Evolutionary conservation across 2,888 invertebrate genomes (phyloP), one percentile per base, ranked within the genome.

Genomic region (Drosophila monieri): DNA sequence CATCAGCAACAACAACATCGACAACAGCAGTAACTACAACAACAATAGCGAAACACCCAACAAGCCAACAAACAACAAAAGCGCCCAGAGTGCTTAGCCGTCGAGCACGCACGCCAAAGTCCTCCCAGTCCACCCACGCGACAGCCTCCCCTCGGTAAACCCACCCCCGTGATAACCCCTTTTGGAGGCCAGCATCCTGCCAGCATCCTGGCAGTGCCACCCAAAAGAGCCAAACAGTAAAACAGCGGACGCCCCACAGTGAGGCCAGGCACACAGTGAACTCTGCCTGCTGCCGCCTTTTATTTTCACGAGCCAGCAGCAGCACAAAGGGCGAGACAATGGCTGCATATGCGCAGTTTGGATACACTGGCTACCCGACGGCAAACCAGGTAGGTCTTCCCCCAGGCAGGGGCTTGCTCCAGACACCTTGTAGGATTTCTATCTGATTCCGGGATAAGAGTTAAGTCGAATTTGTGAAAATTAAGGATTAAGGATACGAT

Each of bases 281-380:
- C 44, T 43, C 72, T 39, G 37, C 21, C 21, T 23, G 4, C 21
- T 35, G 27, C 27, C 52, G 18, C 14, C 21, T 37, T 23, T 65
- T 18, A 41, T 41, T 37, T 30, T 30, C 55, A 27, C 27, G 9
- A 27, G 27, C 54, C 21, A 21, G 18, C 21, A 21, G 18, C 21
- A 21, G 18, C 39, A 62, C 60, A 67, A 49, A 39, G 30, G 37
- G 74, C 66, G 58, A 55, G 54, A 74, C 83, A 76, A 92, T 92
- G 92, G 91, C 97, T 93, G 96, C 97, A 91, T 97, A 97, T 93
- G 95, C 97, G 92, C 97, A 97, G 93, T 97, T 97, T 93, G 97
- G 97, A 93, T 97, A 97, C 93, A 85, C 96, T 93, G 87, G 96
- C 90, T 97, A 97, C 94, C 96, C 96, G 94, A 94, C 97, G 94